These are phyloP conservation scores for Galeruca laticollis DNA, from an alignment of 2,888 invertebrate species.

Conservation along the genomic window DNA sequence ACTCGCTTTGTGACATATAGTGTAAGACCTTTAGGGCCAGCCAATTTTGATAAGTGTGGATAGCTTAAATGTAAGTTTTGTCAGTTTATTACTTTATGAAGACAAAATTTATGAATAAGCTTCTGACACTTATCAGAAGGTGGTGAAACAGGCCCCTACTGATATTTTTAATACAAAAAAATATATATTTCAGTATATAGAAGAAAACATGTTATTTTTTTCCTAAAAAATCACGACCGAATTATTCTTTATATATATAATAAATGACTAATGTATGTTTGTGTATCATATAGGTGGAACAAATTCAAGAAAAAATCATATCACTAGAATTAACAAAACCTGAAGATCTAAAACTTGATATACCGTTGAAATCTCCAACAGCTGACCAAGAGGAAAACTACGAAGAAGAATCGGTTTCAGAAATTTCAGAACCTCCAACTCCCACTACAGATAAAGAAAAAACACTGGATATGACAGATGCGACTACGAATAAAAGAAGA, in stretches of 20 bases:
- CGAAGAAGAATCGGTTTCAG: conserved; percentile 67
- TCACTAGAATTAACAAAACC: conserved; percentile 82
- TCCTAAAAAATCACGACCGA: conserved; percentile 1
- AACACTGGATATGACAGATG: conserved; percentile 67
- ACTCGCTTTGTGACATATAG: too few relatives aligned
- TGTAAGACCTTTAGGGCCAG: too few relatives aligned
- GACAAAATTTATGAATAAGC: too few relatives aligned
- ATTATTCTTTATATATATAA: conserved; percentile 18
- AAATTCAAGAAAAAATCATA: conserved; percentile 91
- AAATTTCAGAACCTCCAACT: conserved; percentile 65
- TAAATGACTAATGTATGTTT: conserved; percentile 7
- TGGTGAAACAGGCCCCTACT: too few relatives aligned
- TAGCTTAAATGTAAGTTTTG: too few relatives aligned
- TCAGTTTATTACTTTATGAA: too few relatives aligned
- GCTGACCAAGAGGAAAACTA: conserved; percentile 66
- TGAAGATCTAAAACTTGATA: conserved; percentile 47
- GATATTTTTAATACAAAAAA: too few relatives aligned
- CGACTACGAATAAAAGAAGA: conserved; percentile 63
- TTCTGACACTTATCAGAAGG: too few relatives aligned
- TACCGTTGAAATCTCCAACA: conserved; percentile 50
- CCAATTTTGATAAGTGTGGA: too few relatives aligned
- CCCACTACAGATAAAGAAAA: conserved; percentile 70
- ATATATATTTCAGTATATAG: not conserved
- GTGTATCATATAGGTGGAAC: conserved; percentile 78
- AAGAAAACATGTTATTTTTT: not conserved